phyloP scores from a whole-genome alignment of 2,797 vertebrate genomes.

The Erpetoichthys calabaricus region DNA sequence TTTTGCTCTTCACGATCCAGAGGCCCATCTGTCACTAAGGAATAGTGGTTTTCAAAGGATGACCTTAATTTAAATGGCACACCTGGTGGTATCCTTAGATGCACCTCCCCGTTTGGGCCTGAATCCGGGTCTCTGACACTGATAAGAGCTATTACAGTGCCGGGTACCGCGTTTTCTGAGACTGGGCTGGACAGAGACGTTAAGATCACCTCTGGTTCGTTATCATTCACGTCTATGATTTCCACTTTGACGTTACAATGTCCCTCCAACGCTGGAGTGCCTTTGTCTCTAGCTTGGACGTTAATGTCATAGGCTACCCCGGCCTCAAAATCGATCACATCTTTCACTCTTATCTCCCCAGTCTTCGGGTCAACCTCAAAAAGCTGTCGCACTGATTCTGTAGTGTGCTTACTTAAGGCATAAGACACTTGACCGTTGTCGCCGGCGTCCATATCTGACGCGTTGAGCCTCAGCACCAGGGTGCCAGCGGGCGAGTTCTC shows the following conservation, averaged over 20 bases:
- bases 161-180: conserved; percentile 60
- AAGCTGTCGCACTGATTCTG: conserved; percentile 51
- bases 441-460: conserved; percentile 75
- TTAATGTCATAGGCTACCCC: conserved; percentile 66
- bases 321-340: conserved; percentile 76
- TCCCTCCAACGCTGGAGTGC: conserved; percentile 79
- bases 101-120: conserved; percentile 67
- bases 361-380: conserved; percentile 68
- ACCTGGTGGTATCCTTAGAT: conserved; percentile 48
- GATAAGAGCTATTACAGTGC: conserved; percentile 75
- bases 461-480: conserved; percentile 72
- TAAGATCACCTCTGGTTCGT: conserved; percentile 71
- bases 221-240: conserved; percentile 78
- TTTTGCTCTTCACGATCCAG: conserved; percentile 74
- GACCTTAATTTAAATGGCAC: conserved; percentile 71
- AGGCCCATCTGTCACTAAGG: conserved; percentile 53
- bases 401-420: conserved; percentile 76
- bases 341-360: conserved; percentile 67
- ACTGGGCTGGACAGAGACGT: conserved; percentile 69
- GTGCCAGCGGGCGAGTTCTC: conserved; percentile 73
- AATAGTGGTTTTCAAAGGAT: conserved; percentile 72
- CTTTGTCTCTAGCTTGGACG: conserved; percentile 71
- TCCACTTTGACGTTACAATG: conserved; percentile 80
- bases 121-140: conserved; percentile 72
- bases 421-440: conserved; percentile 72